Evolutionary conservation across 2,888 invertebrate species (phyloP).

Genomic region (Trichogramma evanescens): DNA sequence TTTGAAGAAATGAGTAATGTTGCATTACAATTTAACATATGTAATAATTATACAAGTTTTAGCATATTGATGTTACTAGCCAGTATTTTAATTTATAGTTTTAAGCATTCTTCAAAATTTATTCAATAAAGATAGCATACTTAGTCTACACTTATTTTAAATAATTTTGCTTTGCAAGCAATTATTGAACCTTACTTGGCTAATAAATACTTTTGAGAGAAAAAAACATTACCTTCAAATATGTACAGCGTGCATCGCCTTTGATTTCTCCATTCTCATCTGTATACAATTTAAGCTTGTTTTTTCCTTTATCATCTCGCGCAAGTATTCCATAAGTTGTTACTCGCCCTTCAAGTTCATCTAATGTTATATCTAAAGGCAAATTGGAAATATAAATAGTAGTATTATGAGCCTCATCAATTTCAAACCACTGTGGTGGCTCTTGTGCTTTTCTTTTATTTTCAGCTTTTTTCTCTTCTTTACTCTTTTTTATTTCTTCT

Average conservation of each 20-base stretch:
- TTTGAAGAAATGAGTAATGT: too few species aligned
- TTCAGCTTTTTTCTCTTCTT: constrained; percentile 37
- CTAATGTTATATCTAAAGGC: constrained; percentile 79
- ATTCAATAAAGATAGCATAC: neutral
- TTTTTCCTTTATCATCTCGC: constrained; percentile 73
- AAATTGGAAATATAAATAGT: constrained; percentile 94
- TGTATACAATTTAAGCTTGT: constrained; percentile 87
- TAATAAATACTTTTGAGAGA: neutral
- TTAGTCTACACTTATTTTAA: neutral
- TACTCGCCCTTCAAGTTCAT: constrained; percentile 88
- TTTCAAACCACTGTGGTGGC: constrained; percentile 83
- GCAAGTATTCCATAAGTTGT: constrained; percentile 93
- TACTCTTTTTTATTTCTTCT: constrained; percentile 42
- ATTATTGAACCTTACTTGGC: neutral
- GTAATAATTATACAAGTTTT: too few species aligned
- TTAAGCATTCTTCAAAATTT: neutral
- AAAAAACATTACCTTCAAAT: constrained; percentile 69
- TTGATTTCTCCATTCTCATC: constrained; percentile 76
- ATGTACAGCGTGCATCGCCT: constrained; percentile 94
- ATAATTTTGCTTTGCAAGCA: neutral
- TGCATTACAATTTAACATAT: too few species aligned
- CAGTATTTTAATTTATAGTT: neutral
- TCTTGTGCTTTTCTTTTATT: constrained; percentile 49
- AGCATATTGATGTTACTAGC: too few species aligned
- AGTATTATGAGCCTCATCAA: constrained; percentile 80